Percentiles rank a stretch among this genome's conserved stretches.
Evolutionary conservation across 2,797 vertebrate species (phyloP).

Genomic region (Orestias chungarensis): DNA sequence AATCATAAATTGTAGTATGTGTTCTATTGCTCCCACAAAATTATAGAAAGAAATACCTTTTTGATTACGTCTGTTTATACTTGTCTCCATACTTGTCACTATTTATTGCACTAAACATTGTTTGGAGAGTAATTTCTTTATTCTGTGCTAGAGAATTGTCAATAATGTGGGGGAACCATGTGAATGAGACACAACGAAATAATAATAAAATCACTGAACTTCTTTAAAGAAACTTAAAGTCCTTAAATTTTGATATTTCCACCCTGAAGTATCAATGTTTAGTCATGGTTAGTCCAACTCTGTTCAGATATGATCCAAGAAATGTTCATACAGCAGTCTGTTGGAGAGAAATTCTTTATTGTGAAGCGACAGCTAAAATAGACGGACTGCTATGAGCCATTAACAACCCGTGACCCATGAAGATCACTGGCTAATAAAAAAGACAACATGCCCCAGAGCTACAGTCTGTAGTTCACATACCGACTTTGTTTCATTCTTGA

Average conservation of each 20-base stretch:
- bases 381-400: too few species aligned
- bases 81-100: neutral
- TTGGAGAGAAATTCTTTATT: neutral
- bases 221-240: neutral
- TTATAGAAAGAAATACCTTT: neutral
- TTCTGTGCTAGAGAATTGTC: neutral
- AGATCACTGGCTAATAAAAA: too few species aligned
- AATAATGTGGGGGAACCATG: neutral
- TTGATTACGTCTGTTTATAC: neutral
- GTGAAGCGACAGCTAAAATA: neutral
- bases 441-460: too few species aligned
- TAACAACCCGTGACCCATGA: too few species aligned
- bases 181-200: neutral
- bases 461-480: too few species aligned
- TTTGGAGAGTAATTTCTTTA: neutral
- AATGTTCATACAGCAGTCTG: neutral
- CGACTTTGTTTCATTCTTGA: too few species aligned
- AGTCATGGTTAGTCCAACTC: neutral
- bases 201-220: neutral
- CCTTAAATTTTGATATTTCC: too few species aligned
- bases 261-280: neutral
- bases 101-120: neutral
- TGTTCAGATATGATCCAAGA: neutral
- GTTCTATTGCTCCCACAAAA: neutral
- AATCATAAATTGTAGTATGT: neutral